Evolutionary conservation across 2,888 invertebrate genomes (phyloP), one percentile per base, ranked within the genome.

Genomic region (Calephelis perditalis): DNA sequence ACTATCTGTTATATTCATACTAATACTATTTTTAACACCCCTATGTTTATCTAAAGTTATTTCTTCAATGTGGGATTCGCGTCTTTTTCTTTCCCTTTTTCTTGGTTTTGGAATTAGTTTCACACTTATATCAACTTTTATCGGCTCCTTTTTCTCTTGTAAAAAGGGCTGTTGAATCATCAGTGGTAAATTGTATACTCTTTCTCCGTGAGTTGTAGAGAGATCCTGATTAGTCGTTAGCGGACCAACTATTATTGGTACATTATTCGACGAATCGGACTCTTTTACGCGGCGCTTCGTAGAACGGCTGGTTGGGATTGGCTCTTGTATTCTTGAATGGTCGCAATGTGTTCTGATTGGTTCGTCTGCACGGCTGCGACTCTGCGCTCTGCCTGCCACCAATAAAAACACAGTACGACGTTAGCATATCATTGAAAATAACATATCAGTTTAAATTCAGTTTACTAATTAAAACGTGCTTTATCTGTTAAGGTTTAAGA

Each of bases 101-200:
- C 82, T 82, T 57, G 86, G 79, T 63, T 94, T 94, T 68, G 95
- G 94, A 81, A 95, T 92, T 79, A 95, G 88, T 81, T 95, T 94
- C 66, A 95, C 94, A 81, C 94, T 94, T 74, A 95, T 94, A 79
- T 95, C 95, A 84, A 95, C 93, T 91, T 95, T 95, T 71, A 95
- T 93, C 60, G 94, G 94, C 84, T 93, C 93, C 92, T 93, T 93
- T 91, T 91, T 91, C 90, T 90, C 91, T 62, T 86, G 91, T 91
- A 91, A 91, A 91, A 91, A 91, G 89, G 91, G 91, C 82, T 91
- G 91, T 91, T 91, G 89, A 78, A 91, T 91, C 85, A 88, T 90
- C 71, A 91, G 82, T 66, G 91, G 91, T 63, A 91, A 74, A 71
- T 89, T 90, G 70, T 84, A 88, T 63, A 83, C 79, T 67, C 82